A percentile compares a stretch with the other conserved stretches of the same genome.
These are phyloP conservation scores for Stegostoma tigrinum DNA, from an alignment of 2,113 vertebrate genomes.

Conservation along the genomic window DNA sequence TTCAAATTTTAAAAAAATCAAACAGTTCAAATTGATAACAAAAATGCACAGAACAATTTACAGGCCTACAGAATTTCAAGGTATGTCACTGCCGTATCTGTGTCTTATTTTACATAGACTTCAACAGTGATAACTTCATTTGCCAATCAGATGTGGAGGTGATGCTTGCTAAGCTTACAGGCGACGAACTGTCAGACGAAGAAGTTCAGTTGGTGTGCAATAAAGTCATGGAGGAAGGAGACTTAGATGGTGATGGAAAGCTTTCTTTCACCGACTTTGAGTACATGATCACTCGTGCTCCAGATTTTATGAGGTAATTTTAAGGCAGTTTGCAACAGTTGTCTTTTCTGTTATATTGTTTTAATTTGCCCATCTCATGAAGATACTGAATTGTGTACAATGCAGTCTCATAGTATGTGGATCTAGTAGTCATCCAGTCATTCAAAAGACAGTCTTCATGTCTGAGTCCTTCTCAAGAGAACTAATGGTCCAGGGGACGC, in stretches of 20 bases:
- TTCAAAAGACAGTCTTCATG: neutral
- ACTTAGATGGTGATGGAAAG: constrained; percentile 35
- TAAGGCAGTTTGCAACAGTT: neutral
- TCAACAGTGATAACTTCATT: constrained; percentile 37
- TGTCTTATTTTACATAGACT: constrained; percentile 25
- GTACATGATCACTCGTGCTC: constrained; percentile 38
- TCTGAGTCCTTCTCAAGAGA: neutral
- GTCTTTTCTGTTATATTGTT: neutral
- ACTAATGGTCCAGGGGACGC: neutral
- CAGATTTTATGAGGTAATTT: constrained; percentile 37
- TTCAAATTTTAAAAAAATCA: neutral
- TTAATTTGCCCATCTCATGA: neutral
- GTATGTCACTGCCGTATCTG: too few species aligned
- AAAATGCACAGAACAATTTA: neutral
- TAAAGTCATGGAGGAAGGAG: constrained; percentile 36
- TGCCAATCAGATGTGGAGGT: constrained; percentile 35
- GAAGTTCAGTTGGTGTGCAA: constrained; percentile 14
- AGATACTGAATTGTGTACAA: neutral
- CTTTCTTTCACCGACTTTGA: constrained; percentile 38
- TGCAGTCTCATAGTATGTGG: neutral
- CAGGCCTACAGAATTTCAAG: neutral
- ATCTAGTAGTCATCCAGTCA: neutral
- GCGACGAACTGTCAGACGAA: constrained; percentile 34
- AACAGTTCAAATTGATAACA: neutral
- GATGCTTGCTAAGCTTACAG: constrained; percentile 32